A percentile compares a stretch with the other conserved stretches of the same genome.
Conservation (phyloP, 1,140 invertebrate genomes). For the Watersipora subatra region DNA sequence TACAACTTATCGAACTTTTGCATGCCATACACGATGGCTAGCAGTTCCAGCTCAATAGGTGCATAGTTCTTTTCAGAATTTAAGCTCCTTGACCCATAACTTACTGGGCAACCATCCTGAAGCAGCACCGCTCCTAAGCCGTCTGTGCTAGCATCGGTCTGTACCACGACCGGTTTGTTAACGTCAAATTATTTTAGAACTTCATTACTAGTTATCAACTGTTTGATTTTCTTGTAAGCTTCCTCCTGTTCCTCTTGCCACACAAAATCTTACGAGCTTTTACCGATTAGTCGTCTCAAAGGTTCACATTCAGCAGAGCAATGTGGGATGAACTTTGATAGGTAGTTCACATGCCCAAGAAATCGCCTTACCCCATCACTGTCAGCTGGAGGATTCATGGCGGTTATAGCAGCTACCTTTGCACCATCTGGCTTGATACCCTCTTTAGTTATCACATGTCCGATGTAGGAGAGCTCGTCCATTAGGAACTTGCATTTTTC, state of each 20-base stretch:
- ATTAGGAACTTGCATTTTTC: slow-evolving; percentile 30
- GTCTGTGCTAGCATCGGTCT: slow-evolving; percentile 17
- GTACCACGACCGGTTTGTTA: slow-evolving; percentile 9
- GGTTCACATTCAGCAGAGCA: slow-evolving; percentile 28
- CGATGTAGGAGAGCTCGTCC: slow-evolving; percentile 26
- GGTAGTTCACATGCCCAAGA: slow-evolving; percentile 29
- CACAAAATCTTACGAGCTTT: slow-evolving; percentile 14
- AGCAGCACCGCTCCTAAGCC: slow-evolving; percentile 37
- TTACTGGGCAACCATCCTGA: slow-evolving; percentile 38
- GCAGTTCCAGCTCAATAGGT: slow-evolving; percentile 42
- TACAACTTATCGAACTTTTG: slow-evolving; percentile 22
- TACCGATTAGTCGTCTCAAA: slow-evolving; percentile 29
- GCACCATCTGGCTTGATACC: slow-evolving; percentile 13
- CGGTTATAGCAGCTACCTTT: slow-evolving; percentile 19
- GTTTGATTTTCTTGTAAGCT: slow-evolving; percentile 15
- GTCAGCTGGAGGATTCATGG: slow-evolving; percentile 11
- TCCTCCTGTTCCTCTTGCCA: slow-evolving; percentile 10
- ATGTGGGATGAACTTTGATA: slow-evolving; percentile 27
- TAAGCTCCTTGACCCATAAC: slow-evolving; percentile 38
- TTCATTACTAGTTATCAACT: slow-evolving; percentile 14
- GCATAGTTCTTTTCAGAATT: slow-evolving; percentile 37
- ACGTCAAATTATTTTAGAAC: slow-evolving; percentile 8
- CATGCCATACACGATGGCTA: slow-evolving; percentile 40
- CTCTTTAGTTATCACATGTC: slow-evolving; percentile 15
- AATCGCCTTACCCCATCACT: slow-evolving; percentile 1